Evolutionary conservation across 2,113 vertebrate genomes (phyloP).

Genomic region (Actenoides lindsayi): DNA sequence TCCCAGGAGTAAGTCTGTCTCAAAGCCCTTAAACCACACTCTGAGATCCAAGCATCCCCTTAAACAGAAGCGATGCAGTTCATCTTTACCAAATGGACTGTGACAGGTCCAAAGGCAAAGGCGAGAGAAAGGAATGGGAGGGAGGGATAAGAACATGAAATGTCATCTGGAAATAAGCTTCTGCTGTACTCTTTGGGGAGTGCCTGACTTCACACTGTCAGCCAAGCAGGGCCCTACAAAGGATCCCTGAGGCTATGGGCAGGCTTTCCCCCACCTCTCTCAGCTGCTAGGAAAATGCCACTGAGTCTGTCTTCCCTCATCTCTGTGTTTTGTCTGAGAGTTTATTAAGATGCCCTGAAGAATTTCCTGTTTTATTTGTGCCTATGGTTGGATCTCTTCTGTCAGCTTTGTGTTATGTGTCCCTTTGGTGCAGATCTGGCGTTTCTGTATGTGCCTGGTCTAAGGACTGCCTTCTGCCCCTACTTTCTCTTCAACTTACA

Average conservation of each 20-base stretch:
- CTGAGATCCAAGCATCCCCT: neutral
- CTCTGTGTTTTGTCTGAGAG: neutral
- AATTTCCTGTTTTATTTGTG: neutral
- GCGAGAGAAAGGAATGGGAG: neutral
- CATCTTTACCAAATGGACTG: neutral
- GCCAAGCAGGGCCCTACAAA: neutral
- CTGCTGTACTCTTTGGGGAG: neutral
- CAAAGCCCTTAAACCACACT: neutral
- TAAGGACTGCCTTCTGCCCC: neutral
- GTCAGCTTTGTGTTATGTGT: neutral
- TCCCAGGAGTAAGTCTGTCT: neutral
- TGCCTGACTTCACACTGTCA: neutral
- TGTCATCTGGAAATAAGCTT: neutral
- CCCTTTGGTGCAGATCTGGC: neutral
- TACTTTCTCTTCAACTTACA: neutral
- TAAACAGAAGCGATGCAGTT: neutral
- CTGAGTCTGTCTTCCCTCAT: neutral
- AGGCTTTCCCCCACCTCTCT: neutral
- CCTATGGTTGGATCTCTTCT: neutral
- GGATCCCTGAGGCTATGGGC: neutral
- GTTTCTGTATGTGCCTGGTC: neutral
- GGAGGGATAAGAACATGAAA: neutral
- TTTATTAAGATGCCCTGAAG: neutral
- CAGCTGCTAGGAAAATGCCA: neutral
- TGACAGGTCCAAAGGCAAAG: neutral